Evolutionary conservation across 2,888 invertebrate species (phyloP), one percentile per base, ranked within the genome.

Genomic region (Ophion obscuratus): DNA sequence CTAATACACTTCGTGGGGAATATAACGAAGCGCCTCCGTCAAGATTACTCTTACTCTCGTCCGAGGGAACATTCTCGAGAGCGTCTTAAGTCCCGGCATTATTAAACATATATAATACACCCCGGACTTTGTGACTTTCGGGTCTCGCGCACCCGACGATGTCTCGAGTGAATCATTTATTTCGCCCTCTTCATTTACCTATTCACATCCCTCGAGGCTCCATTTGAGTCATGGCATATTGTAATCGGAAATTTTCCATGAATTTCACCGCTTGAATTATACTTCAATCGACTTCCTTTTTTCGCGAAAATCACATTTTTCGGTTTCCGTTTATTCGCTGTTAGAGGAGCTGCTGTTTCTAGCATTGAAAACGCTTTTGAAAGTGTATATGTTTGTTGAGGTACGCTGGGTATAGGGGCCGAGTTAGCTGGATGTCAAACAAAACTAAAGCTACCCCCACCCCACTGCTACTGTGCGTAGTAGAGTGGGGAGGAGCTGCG

Each of bases 1-100:
- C 66, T 83, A 81, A 82, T 82, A 71, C 62, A 64, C 82, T 78
- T 70, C 82, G 59, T 20, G 78, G 79, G 78, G 64, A 57, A 82
- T 79, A 82, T 79, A 75, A 85, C 74, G 79, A 85, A 75, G 81
- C 77, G 11, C 77, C 77, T 57, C 40, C 53, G 75, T 44, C 53
- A 70, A 79, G 78, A 82, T 75, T 47, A 47, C 85, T 70, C 31
- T 70, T 82, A 75, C 70, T 59, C 76, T 85, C 77, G 74, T 81
- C 70, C n/a, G 70, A 71, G 75, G 75, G 61, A 75, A 71, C 70
- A 70, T 79, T 61, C 85, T 75, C 62, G 20, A 79, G 70, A 82
- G 59, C 74, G 24, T 78, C 74, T 71, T 66, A 40, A 11, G 47
- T 80, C 78, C 20, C 44, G 71, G 71, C 53, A 62, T 80, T 80